Base-by-base conservation (phyloP, 2,113 vertebrate species). In the Rhombomys opimus region DNA sequence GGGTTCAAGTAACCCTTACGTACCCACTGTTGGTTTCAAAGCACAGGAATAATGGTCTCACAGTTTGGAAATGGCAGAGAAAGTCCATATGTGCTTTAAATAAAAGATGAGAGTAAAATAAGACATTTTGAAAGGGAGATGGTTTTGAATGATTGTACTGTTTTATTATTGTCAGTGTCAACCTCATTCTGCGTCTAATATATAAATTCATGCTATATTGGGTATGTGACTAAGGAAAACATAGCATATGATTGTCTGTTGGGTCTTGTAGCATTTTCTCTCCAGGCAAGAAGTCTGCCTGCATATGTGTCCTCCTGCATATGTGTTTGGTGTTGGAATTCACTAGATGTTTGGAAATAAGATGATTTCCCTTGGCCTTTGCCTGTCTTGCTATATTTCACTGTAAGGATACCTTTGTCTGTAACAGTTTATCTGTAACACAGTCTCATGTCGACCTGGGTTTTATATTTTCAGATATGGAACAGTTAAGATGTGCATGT, bases 391-490 rank as follows among this genome's bases (percentile, higher is more conserved):
- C 84, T 65, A 41, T 70, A 46, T 61, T 90, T 95, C 72, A 61
- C 17, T 85, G 15, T 46, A 14, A 86, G 38, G 23, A 72, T 7
- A 70, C 30, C 18, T 96, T 91, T 91, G 27, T 97, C 88, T 88
- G 27, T 35, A 20, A 41, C 14, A 76, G 46, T 84, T 95, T 75
- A 75, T 23, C 46, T 46, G 46, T 46, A 46, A 46, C 46, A 46
- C 23, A 86, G 11, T 41, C 22, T 14, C 13, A 68, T 72, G n/a
- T 91, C 54, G 75, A 50, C 41, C 27, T 89, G 6, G 63, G 18
- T 81, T 96, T 89, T 70, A 22, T 86, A 86, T 86, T 94, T 85
- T 81, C 65, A 91, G 18, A 57, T 54, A 38, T 72, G 59, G 12
- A 76, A 70, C 22, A 50, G 80, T 11, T 81, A 70, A 82, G 35